Evolutionary conservation across 1,140 invertebrate genomes (phyloP), one percentile per base, ranked within the genome.

Genomic region (Pseudomyrmex gracilis): DNA sequence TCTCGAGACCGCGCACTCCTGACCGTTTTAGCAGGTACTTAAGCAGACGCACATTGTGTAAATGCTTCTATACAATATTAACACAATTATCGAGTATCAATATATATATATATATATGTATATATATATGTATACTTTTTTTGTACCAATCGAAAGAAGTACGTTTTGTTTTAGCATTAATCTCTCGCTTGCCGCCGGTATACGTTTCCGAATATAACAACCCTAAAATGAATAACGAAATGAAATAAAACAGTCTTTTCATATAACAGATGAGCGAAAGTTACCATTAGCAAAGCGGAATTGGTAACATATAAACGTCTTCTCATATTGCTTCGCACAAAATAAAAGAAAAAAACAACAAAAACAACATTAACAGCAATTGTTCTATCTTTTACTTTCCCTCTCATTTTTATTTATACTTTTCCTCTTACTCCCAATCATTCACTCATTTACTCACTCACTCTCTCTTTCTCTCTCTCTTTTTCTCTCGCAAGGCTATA

Each of bases 281-380:
- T 78, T 66, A 63, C 49, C 53, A 51, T 78, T 83, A 58, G 73
- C 63, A 60, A 51, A 80, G 53, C 45, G 47, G 8, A 61, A 49
- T 61, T 55, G 73, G 66, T 49, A 61, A 76, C 78, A 82, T 77
- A 77, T 64, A 89, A 86, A 86, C 85, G 74, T 70, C 60, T 83
- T 87, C 73, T 89, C 83, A 51, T 73, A 70, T 90, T 83, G 88
- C 83, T 58, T 71, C 61, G 78, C 63, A 87, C 34, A 7, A 34
- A 68, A 80, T 83, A 87, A 93, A 93, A 93, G 92, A 93, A 92
- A 93, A 92, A 92, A 93, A 93, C 93, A 93, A 93, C 93, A 94
- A 93, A 94, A 93, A 94, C 92, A 92, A 94, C 92, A 93, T 93
- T 90, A 93, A 93, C 91, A 93, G 93, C 91, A 92, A 90, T 92